Evolutionary conservation across 2,797 vertebrate genomes (phyloP), one percentile per base, ranked within the genome.

Genomic region (Aselliscus stoliczkanus): DNA sequence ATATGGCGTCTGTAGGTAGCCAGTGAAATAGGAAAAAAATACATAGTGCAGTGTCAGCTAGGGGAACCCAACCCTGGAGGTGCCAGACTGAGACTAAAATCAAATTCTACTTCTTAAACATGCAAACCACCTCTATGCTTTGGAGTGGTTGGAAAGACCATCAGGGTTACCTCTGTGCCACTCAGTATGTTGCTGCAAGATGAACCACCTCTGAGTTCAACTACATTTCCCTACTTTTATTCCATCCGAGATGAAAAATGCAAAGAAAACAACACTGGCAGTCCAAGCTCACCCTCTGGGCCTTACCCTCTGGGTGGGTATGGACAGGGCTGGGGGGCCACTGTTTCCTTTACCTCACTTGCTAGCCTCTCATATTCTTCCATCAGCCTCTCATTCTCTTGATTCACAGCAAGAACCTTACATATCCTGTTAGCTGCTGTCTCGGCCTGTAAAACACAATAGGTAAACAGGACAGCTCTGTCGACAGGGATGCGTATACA

Each of bases 381-480:
- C 99, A 99, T 99, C 98, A 99, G 98, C 97, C 99, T 99, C 98
- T 99, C 99, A 97, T 99, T 99, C 98, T 99, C 99, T 98, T 99
- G 99, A 98, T 99, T 99, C 96, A 99, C 99, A 95, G 99, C 99
- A 80, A 99, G 99, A 94, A 99, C 99, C 98, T 99, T 99, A 98
- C 99, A 99, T 98, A 99, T 99, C 97, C 99, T 99, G 98, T 99
- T 99, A 97, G 99, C 99, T 85, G 99, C 99, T 9, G 99, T 99
- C 99, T 99, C 99, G 47, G 99, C 99, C 99, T 99, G 97, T 83
- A 98, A 98, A 98, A 98, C 82, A 98, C 83, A 97, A 82, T 92
- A 97, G 96, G 97, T 96, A 97, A 98, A 97, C 75, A 95, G 85
- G 79, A 90, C 47, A 18, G 84, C 88, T 85, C 96, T 58, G 84